phyloP scores from a whole-genome alignment of 2,888 invertebrate genomes.

The Limenitis camilla region DNA sequence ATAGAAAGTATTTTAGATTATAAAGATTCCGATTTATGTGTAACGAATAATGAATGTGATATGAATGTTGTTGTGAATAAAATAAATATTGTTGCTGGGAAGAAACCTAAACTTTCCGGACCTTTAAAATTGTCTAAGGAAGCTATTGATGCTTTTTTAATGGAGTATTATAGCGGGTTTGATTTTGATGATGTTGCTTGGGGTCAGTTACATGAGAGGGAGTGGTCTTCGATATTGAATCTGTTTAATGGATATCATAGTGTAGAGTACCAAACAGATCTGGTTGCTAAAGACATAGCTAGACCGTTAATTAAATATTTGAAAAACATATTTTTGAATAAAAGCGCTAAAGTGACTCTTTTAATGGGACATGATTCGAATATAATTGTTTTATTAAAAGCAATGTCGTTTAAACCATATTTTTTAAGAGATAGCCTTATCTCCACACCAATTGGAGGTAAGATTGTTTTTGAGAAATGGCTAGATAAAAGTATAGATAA shows the following conservation, averaged over 20 bases:
- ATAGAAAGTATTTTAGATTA: constrained; percentile 52
- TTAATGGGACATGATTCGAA: constrained; percentile 65
- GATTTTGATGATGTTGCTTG: constrained; percentile 48
- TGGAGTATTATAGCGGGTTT: constrained; percentile 62
- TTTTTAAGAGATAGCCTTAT: constrained; percentile 43
- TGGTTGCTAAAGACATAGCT: constrained; percentile 53
- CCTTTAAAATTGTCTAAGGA: constrained; percentile 57
- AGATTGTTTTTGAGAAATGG: constrained; percentile 62
- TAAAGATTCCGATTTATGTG: constrained; percentile 46
- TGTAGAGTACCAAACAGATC: constrained; percentile 49
- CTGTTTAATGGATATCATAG: constrained; percentile 50
- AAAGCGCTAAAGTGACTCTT: constrained; percentile 38
- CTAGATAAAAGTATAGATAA: constrained; percentile 28
- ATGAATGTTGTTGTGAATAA: constrained; percentile 41
- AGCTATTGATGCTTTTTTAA: constrained; percentile 55
- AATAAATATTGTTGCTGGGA: constrained; percentile 34
- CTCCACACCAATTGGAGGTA: constrained; percentile 50
- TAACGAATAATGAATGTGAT: constrained; percentile 41
- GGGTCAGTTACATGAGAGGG: constrained; percentile 38
- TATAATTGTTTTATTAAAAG: constrained; percentile 47
- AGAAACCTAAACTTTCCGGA: constrained; percentile 48
- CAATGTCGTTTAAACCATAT: constrained; percentile 43
- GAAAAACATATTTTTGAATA: constrained; percentile 36
- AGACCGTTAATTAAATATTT: constrained; percentile 46
- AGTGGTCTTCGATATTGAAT: constrained; percentile 43